These are phyloP conservation scores for Crax fasciolata DNA, from an alignment of 2,797 vertebrate genomes.

Conservation along the genomic window DNA sequence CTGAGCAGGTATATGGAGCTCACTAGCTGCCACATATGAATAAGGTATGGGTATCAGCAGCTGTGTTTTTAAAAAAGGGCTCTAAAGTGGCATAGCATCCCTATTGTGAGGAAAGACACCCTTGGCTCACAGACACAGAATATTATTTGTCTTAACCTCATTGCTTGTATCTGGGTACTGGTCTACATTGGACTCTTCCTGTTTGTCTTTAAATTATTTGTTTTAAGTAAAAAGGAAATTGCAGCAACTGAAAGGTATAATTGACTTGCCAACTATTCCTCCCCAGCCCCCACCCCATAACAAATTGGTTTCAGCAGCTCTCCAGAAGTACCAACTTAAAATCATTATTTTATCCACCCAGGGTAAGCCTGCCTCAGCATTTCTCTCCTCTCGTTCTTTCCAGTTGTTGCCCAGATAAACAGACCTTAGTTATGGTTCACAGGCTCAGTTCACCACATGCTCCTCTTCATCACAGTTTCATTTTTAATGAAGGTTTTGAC, in stretches of 20 bases:
- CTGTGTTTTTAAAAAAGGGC: not conserved
- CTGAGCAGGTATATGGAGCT: not conserved
- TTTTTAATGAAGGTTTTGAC: slow-evolving; percentile 52
- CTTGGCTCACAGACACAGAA: not conserved
- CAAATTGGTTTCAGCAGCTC: not conserved
- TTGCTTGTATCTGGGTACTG: not conserved
- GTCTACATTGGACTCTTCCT: not conserved
- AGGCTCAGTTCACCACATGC: not conserved
- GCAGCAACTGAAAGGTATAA: not conserved
- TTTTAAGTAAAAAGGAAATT: slow-evolving; percentile 11
- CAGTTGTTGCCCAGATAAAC: slow-evolving; percentile 20
- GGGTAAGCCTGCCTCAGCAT: not conserved
- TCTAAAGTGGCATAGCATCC: not conserved
- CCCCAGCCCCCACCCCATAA: not conserved
- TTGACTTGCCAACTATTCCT: not conserved
- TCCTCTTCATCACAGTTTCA: slow-evolving; percentile 43
- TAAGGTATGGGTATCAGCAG: not conserved
- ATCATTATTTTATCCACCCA: not conserved
- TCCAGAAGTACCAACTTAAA: not conserved
- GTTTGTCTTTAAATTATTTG: not conserved
- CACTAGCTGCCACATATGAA: not conserved
- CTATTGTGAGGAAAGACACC: not conserved
- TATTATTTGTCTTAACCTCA: not conserved
- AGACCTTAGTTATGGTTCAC: slow-evolving; percentile 44
- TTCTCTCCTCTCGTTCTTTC: not conserved